Base-by-base conservation (phyloP, 2,797 vertebrate genomes). In the Aplochiton taeniatus region DNA sequence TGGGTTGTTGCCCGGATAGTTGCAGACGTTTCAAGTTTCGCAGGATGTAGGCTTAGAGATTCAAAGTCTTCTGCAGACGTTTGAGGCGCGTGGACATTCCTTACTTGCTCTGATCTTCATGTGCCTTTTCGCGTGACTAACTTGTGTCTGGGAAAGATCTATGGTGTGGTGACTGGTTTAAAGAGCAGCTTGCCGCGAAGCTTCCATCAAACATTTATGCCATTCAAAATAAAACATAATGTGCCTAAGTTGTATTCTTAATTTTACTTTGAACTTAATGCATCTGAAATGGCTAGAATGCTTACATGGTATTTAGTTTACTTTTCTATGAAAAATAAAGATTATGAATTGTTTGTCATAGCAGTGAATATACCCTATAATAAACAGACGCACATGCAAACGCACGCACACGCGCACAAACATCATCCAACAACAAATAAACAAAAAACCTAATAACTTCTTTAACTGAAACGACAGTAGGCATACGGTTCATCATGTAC, bases 361-460 rank as follows among this genome's bases (percentile, higher is more conserved):
- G 65, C 64, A 20, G 55, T 49, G 56, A 61, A 16, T 61, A 46
- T 70, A n/a, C n/a, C n/a, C n/a, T n/a, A n/a, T n/a, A n/a, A 68
- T 68, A 56, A 77, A 77, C 70, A 84, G 9, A 20, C n/a, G 10
- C 19, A 58, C 18, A 48, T 17, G 6, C 19, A 31, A 8, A 55
- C 4, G 0, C 41, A 45, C 5, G 43, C 63, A 50, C 17, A 52
- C 18, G 57, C 55, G 60, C 18, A 56, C 54, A 16, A 19, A 51
- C 14, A 55, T 8, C 63, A 55, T 54, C 52, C 18, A 17, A 12
- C 54, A 11, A 45, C 58, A 47, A 51, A 41, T 62, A 74, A 70
- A 79, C 75, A 53, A 63, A 67, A 73, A 64, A 53, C 47, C 17
- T 58, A 58, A 74, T 73, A 47, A 47, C 46, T 10, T 47, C 9